Evolutionary conservation across 2,113 vertebrate species (phyloP).

Genomic region (Donacobius atricapilla): DNA sequence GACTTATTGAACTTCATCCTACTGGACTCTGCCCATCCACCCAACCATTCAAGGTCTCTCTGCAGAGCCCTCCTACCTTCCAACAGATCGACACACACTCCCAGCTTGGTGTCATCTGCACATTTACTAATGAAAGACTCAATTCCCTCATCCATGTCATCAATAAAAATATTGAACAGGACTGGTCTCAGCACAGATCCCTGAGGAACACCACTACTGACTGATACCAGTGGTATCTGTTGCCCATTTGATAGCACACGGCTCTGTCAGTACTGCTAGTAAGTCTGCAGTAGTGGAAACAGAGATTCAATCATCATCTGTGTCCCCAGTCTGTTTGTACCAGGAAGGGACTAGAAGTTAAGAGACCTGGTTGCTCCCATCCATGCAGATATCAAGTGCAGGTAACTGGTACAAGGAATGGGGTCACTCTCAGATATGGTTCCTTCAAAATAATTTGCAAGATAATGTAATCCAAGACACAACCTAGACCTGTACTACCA

Average conservation of each 20-base stretch:
- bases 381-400: not conserved
- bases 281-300: not conserved
- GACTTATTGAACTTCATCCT: not conserved
- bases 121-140: not conserved
- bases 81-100: not conserved
- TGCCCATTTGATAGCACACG: not conserved
- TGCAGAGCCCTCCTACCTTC: not conserved
- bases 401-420: not conserved
- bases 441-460: not conserved
- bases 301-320: not conserved
- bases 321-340: not conserved
- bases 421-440: not conserved
- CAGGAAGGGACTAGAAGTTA: not conserved
- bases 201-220: not conserved
- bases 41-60: not conserved
- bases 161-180: not conserved
- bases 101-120: not conserved
- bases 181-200: not conserved
- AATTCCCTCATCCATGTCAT: not conserved
- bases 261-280: fast-evolving
- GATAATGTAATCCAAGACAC: not conserved
- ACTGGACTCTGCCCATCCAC: not conserved
- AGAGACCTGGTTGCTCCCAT: not conserved
- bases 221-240: not conserved
- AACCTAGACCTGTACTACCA: not conserved